Evolutionary conservation across 2,113 vertebrate species (phyloP), one percentile per base, ranked within the genome.

Genomic region (Penelope pileata): DNA sequence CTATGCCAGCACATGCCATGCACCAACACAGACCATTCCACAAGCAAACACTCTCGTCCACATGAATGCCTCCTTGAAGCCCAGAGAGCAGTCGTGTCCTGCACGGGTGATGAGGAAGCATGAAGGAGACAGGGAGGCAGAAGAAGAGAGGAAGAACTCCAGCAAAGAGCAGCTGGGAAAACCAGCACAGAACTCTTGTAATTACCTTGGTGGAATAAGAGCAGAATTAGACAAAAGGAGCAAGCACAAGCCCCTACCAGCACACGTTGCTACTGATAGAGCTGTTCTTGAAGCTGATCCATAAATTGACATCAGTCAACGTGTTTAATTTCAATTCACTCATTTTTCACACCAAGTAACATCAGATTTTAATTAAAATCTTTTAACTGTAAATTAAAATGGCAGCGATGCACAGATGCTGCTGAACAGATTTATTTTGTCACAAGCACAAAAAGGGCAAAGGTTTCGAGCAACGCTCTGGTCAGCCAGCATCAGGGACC

Each of bases 311-410:
- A 45, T 67, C 36, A 81, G 30, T 68, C 48, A 84, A 60, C 64
- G 42, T 56, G 22, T 76, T 8, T 78, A 86, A 88, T 83, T 92
- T n/a, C 64, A 88, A 76, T 75, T 74, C 83, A 47, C 53, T 76
- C 86, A 81, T 93, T 96, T 96, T 93, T 97, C 88, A 94, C 16
- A 73, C n/a, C 68, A 88, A 96, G 54, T 79, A 48, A 94, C 91
- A 40, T 77, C 90, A 64, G 29, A 92, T 96, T 96, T 97, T 94
- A 96, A 94, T 96, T 96, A 93, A 93, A 96, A 80, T 72, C 23
- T 62, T 97, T 96, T 91, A 92, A 90, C 86, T 85, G 68, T 96
- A 96, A 97, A 96, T 96, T 95, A 86, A 97, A 96, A 89, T 91
- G 89, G 85, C 83, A 94, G 70, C 24, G 92, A 95, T 91, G 60